These are phyloP conservation scores for Plecturocebus donacophilus DNA, from an alignment of 2,113 vertebrate species.

Conservation along the genomic window DNA sequence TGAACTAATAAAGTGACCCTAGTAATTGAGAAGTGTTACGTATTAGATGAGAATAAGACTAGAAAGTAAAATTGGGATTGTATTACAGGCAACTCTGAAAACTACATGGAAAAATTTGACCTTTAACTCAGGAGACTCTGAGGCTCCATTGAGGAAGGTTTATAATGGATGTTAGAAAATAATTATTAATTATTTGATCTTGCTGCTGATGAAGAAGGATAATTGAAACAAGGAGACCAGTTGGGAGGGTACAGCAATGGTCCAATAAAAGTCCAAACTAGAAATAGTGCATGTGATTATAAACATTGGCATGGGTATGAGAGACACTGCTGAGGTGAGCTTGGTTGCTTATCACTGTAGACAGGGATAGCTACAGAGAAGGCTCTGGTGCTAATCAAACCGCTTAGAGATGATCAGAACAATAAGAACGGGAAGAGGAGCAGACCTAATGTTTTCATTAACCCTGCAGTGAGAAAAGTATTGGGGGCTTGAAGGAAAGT, in stretches of 20 bases:
- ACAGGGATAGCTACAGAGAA: not conserved
- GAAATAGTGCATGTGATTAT: not conserved
- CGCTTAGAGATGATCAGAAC: not conserved
- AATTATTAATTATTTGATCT: not conserved
- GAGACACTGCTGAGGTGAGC: not conserved
- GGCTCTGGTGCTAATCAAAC: not conserved
- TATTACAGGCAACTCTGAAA: not conserved
- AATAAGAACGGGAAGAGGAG: not conserved
- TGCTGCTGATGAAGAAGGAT: not conserved
- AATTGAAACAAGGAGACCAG: not conserved
- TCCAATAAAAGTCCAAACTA: not conserved
- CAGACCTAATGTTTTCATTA: conserved; percentile 2
- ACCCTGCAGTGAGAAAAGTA: not conserved
- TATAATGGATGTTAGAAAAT: not conserved
- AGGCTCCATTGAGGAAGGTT: not conserved
- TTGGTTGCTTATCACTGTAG: not conserved
- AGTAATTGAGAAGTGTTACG: not conserved
- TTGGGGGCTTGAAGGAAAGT: not conserved
- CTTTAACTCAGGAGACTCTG: not conserved
- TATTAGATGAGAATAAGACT: not conserved
- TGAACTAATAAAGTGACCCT: not conserved
- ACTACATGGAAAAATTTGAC: not conserved
- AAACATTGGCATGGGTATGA: accelerated
- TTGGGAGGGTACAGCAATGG: not conserved
- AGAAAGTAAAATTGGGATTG: not conserved